Base-by-base conservation (phyloP, 1,140 invertebrate genomes). In the Nixonia krombeini region DNA sequence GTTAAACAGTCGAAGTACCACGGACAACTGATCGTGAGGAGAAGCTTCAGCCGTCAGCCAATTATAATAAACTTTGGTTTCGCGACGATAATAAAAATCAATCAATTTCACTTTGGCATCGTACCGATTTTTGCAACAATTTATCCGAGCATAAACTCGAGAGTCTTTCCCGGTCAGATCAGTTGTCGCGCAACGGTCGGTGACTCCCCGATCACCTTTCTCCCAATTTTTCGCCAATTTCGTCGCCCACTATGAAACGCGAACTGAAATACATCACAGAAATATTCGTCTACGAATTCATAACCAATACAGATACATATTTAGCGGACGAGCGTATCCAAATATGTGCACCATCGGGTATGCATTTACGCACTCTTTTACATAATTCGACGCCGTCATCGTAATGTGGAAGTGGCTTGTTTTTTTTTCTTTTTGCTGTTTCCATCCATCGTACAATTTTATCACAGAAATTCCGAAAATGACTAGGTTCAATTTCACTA, bases 231-330 rank as follows among this genome's bases (percentile, higher is more conserved):
- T 72, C 74, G 70, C 72, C 66, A 79, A 83, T n/a, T n/a, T n/a
- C n/a, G n/a, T n/a, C n/a, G n/a, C n/a, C n/a, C n/a, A n/a, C n/a
- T n/a, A n/a, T n/a, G n/a, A 75, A 73, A 78, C 79, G 80, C 70
- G 61, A 76, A 85, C 74, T 76, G 75, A 84, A 85, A 76, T 72
- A 84, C 83, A 85, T 85, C 84, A 85, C 84, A 85, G 84, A 84
- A 84, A 80, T 85, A 82, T 59, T 73, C 80, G 56, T 58, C 50
- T 40, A 66, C 64, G 66, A 62, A 53, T 61, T 51, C 63, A 70
- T 62, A 73, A 63, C 72, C 70, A 70, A 76, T 72, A 69, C 46
- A 41, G 46, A 57, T 47, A 58, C 35, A 46, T 46, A 62, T 58
- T 26, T 29, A 9, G 17, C 40, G 9, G 21, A 25, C 40, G 46